phyloP scores from a whole-genome alignment of 1,140 invertebrate species.

The Babylonia areolata region DNA sequence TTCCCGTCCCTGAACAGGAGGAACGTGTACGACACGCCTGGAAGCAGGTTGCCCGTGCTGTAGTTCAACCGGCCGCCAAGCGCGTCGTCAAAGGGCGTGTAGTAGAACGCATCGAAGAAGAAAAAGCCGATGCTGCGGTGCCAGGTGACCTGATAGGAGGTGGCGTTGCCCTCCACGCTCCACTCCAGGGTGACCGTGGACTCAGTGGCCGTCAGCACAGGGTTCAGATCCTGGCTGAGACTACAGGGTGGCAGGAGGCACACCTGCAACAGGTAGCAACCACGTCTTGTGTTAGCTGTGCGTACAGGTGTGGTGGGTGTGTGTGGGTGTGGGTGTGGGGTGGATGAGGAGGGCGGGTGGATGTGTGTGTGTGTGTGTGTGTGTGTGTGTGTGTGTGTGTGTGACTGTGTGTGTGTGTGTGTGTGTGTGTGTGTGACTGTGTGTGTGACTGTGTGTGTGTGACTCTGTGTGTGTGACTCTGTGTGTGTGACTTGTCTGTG shows the following conservation, averaged over 20 bases:
- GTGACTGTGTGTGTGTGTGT: no score
- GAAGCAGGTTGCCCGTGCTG: not conserved
- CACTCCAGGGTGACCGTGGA: constrained; percentile 13
- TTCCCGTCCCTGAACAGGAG: constrained; percentile 28
- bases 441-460: no score
- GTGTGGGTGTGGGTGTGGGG: no score
- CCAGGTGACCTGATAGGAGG: constrained; percentile 11
- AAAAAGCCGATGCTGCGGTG: constrained; percentile 18
- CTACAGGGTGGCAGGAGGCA: not conserved
- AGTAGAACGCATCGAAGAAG: constrained; percentile 16
- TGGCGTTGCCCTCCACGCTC: constrained; percentile 9
- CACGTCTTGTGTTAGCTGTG: no score
- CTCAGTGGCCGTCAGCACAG: constrained; percentile 26
- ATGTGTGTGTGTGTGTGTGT: no score
- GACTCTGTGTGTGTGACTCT: no score
- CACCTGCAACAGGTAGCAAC: not conserved
- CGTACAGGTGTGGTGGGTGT: no score
- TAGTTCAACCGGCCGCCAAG: not conserved
- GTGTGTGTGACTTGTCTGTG: no score
- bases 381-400: no score
- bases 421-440: no score
- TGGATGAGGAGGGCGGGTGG: no score
- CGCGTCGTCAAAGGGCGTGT: not conserved
- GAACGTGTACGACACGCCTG: constrained; percentile 34
- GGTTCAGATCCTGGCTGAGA: not conserved